Conservation (phyloP, 2,797 vertebrate genomes). For the Acrossocheilus fasciatus region DNA sequence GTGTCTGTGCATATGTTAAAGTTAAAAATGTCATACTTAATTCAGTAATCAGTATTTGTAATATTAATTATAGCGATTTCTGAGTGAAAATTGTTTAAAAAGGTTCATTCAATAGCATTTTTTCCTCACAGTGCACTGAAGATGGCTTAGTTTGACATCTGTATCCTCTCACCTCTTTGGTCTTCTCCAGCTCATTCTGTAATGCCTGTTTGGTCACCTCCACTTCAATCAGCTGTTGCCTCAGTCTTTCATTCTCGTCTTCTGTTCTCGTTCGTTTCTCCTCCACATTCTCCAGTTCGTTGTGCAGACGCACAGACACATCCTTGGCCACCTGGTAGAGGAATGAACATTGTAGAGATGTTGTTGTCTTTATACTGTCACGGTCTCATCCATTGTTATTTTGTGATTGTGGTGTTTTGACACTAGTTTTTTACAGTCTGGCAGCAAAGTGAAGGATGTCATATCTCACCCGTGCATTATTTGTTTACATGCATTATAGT, state of each 20-base stretch:
- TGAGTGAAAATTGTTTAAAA: neutral
- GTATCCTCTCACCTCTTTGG: constrained; percentile 89
- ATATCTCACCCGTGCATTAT: neutral
- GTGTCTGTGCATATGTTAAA: neutral
- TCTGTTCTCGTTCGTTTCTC: constrained; percentile 96
- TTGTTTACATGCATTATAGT: neutral
- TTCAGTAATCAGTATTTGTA: neutral
- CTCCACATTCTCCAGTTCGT: constrained; percentile 97
- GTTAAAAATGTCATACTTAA: neutral
- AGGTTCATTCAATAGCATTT: neutral
- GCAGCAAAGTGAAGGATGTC: neutral
- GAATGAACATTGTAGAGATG: neutral
- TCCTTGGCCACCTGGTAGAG: constrained; percentile 92
- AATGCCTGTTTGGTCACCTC: constrained; percentile 95
- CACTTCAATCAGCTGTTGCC: constrained; percentile 95
- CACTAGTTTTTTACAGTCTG: neutral
- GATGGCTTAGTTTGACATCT: no score
- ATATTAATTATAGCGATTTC: neutral
- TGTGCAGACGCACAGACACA: constrained; percentile 96
- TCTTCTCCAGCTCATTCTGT: constrained; percentile 94
- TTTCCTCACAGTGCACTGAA: neutral
- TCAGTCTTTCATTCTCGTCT: constrained; percentile 96
- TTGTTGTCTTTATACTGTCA: neutral
- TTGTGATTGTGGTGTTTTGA: neutral
- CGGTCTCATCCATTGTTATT: neutral